phyloP scores from a whole-genome alignment of 2,888 invertebrate species.

The Orthosia gothica region DNA sequence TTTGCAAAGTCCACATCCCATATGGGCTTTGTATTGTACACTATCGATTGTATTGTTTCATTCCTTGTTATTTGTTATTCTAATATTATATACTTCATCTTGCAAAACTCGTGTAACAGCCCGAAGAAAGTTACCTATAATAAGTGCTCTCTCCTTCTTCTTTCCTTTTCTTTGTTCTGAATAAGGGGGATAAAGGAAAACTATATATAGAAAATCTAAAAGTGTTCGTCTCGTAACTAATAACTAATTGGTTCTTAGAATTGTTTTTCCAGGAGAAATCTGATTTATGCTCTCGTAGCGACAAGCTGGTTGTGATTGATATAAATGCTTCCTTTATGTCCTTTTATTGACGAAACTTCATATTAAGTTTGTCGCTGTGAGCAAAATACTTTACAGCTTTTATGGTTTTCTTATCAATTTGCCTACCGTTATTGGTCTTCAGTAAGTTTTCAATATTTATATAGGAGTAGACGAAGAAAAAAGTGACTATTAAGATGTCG shows the following conservation, averaged over 20 bases:
- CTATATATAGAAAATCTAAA: conserved; percentile 11
- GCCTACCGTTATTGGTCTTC: background rate
- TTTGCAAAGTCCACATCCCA: conserved; percentile 63
- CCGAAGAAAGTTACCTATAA: background rate
- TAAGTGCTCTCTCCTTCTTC: background rate
- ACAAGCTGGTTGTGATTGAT: background rate
- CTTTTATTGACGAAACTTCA: background rate
- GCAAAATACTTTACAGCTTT: background rate
- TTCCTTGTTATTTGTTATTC: conserved; percentile 31
- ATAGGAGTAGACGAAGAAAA: background rate
- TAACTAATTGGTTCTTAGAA: background rate
- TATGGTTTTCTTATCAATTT: background rate
- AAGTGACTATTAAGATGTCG: background rate
- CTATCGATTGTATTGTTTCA: conserved; percentile 42
- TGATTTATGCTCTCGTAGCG: background rate
- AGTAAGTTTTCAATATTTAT: background rate
- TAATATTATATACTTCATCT: background rate
- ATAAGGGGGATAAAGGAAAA: background rate
- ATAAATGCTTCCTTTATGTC: background rate
- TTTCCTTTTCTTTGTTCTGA: background rate
- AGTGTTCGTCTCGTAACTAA: background rate
- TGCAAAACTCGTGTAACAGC: background rate
- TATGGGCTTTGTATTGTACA: conserved; percentile 41
- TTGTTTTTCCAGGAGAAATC: background rate
- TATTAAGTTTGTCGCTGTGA: background rate